Conservation (phyloP, 2,888 invertebrate genomes). For the Kuschelorhynchus macadamiae region DNA sequence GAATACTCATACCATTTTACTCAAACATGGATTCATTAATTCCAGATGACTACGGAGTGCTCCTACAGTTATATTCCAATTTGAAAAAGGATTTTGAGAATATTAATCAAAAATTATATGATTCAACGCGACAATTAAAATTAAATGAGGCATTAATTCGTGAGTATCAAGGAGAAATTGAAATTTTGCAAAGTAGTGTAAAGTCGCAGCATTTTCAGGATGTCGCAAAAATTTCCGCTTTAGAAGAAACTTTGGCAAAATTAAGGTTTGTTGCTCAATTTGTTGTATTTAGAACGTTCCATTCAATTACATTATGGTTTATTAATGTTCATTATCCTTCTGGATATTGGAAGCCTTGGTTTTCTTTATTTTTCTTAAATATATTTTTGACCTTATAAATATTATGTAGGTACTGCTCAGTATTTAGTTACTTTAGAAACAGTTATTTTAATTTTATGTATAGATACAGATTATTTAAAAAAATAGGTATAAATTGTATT, state of each 20-base stretch:
- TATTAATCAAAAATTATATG: conserved; percentile 58
- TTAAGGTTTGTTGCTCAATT: conserved; percentile 29
- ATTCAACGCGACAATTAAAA: conserved; percentile 56
- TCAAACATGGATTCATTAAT: conserved; percentile 8
- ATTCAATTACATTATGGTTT: too few species aligned
- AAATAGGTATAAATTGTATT: too few species aligned
- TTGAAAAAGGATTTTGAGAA: conserved; percentile 54
- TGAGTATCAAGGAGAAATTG: conserved; percentile 58
- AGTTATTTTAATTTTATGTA: too few species aligned
- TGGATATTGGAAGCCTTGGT: too few species aligned
- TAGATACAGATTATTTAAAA: too few species aligned
- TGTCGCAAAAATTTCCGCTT: conserved; percentile 48
- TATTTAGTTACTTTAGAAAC: too few species aligned
- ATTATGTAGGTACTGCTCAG: too few species aligned
- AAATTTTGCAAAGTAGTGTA: conserved; percentile 50
- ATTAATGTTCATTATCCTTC: too few species aligned
- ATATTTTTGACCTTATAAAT: too few species aligned
- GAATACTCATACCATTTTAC: too few species aligned
- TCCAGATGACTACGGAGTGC: conserved; percentile 46
- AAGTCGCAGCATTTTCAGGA: conserved; percentile 42
- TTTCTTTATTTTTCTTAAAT: too few species aligned
- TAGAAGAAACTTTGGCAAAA: conserved; percentile 52
- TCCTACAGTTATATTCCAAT: conserved; percentile 43
- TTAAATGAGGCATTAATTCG: conserved; percentile 52
- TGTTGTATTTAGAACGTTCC: too few species aligned